These are phyloP conservation scores for Chionoecetes opilio DNA, from an alignment of 1,140 invertebrate species.

Conservation along the genomic window DNA sequence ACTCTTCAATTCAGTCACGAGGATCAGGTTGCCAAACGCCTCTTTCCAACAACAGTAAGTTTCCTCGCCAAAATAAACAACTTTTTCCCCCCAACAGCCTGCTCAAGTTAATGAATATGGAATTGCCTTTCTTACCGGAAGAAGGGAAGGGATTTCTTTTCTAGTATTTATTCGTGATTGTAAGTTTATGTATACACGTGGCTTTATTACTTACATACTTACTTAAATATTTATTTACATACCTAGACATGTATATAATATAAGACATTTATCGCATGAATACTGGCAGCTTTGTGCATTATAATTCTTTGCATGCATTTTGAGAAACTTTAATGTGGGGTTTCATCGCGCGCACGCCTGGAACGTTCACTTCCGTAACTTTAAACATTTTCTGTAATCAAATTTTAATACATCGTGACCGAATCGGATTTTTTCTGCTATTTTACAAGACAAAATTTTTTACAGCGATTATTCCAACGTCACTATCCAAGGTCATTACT, in stretches of 20 bases:
- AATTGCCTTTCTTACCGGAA: not conserved
- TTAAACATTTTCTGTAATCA: too few relatives aligned
- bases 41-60: slow-evolving; percentile 57
- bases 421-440: not conserved
- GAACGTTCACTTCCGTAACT: too few relatives aligned
- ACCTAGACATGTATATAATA: too few relatives aligned
- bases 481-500: not conserved
- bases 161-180: not conserved
- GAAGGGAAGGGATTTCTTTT: not conserved
- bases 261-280: too few relatives aligned
- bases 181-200: not conserved
- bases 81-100: slow-evolving; percentile 16
- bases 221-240: too few relatives aligned
- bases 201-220: too few relatives aligned
- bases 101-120: slow-evolving; percentile 56
- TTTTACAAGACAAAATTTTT: not conserved
- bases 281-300: too few relatives aligned
- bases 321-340: too few relatives aligned
- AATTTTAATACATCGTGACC: too few relatives aligned
- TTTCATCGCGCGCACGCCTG: too few relatives aligned
- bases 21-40: slow-evolving; percentile 55
- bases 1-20: slow-evolving; percentile 63
- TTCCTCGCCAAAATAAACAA: slow-evolving; percentile 53
- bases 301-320: too few relatives aligned
- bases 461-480: slow-evolving; percentile 15